Percentiles rank a stretch among this genome's conserved stretches.
phyloP scores from a whole-genome alignment of 1,140 invertebrate genomes.

The Drosophila novamexicana region DNA sequence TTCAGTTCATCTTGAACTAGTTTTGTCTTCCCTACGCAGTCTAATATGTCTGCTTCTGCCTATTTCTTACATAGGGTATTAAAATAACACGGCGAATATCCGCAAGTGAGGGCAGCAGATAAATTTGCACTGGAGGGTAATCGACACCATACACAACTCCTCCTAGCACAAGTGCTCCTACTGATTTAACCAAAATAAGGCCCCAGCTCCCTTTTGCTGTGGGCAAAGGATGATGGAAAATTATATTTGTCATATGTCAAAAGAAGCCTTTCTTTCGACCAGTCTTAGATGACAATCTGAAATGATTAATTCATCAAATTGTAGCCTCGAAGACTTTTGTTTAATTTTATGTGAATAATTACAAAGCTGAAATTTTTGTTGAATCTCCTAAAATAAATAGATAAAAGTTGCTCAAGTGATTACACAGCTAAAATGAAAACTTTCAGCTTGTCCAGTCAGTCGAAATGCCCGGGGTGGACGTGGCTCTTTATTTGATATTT shows the following conservation, averaged over 20 bases:
- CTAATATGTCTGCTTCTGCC: background rate
- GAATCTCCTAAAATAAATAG: constrained; percentile 7
- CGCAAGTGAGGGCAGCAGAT: background rate
- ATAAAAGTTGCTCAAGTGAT: constrained; percentile 28
- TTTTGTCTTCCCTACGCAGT: background rate
- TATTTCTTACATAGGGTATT: background rate
- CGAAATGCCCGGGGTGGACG: background rate
- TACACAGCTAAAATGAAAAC: constrained; percentile 10
- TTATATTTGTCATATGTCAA: too few species aligned
- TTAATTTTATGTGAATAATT: constrained; percentile 15
- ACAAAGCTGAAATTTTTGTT: constrained; percentile 3
- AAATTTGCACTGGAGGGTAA: constrained; percentile 20
- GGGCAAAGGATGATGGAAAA: background rate
- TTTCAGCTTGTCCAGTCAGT: background rate
- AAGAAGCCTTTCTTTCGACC: too few species aligned
- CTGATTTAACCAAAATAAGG: background rate
- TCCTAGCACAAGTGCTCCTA: background rate
- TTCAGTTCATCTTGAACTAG: too few species aligned
- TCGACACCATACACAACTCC: constrained; percentile 5
- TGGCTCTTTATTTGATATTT: constrained; percentile 27
- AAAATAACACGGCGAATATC: background rate
- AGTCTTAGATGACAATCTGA: background rate
- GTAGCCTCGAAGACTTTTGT: constrained; percentile 1
- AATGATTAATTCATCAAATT: constrained; percentile 1
- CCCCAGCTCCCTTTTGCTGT: background rate